Evolutionary conservation across 2,888 invertebrate genomes (phyloP).

Genomic region (Drosophila nigricruria): DNA sequence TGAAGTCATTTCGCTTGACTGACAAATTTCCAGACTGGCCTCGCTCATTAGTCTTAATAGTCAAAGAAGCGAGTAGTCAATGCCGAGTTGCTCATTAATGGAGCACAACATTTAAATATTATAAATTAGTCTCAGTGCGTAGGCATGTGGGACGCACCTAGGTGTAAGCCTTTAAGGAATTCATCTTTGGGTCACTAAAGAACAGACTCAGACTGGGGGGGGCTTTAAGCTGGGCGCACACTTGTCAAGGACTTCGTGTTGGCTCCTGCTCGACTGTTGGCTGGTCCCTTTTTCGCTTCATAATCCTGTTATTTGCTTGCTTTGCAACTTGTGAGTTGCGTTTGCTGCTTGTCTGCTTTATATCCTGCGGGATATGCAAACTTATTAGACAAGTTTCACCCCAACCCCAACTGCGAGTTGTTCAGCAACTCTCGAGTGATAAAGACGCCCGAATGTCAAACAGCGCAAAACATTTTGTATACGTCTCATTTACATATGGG

Average conservation of each 20-base stretch:
- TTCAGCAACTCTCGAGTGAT: constrained; percentile 56
- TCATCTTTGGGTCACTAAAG: constrained; percentile 56
- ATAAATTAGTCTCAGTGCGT: constrained; percentile 58
- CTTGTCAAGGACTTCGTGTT: constrained; percentile 59
- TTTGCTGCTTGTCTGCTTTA: constrained; percentile 53
- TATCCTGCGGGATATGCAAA: constrained; percentile 80
- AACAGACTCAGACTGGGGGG: constrained; percentile 17
- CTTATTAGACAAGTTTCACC: constrained; percentile 74
- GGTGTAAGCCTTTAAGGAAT: constrained; percentile 61
- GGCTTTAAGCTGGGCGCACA: constrained; percentile 43
- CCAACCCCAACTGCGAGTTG: constrained; percentile 19
- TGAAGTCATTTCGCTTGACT: constrained; percentile 53
- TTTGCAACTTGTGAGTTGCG: constrained; percentile 49
- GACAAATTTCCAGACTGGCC: constrained; percentile 66
- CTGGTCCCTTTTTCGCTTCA: constrained; percentile 45
- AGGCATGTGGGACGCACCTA: constrained; percentile 41
- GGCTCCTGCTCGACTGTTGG: constrained; percentile 20
- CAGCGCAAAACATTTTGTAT: constrained; percentile 56
- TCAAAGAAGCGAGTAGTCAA: constrained; percentile 60
- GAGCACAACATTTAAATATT: constrained; percentile 66
- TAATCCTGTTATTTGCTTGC: constrained; percentile 74
- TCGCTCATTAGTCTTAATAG: constrained; percentile 80
- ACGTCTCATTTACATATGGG: constrained; percentile 66
- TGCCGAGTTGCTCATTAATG: constrained; percentile 57
- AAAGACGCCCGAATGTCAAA: constrained; percentile 59